These are phyloP conservation scores for Rachycentron canadum DNA, from an alignment of 2,797 vertebrate species.

Conservation along the genomic window DNA sequence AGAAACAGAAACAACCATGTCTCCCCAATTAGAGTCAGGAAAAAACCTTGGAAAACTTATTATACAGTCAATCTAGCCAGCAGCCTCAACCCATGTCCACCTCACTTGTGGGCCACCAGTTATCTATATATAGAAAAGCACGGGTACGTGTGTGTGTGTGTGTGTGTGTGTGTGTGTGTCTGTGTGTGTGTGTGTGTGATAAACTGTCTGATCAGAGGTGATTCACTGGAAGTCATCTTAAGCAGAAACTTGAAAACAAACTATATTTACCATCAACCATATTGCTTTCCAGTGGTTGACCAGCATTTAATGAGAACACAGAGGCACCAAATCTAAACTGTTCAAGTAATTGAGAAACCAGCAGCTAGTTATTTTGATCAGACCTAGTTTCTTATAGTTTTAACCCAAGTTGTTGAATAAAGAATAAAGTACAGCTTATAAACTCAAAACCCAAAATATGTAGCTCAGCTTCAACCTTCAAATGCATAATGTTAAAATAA, in stretches of 20 bases:
- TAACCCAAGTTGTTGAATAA: slow-evolving; percentile 32
- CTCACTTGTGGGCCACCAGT: slow-evolving; percentile 41
- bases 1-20: slow-evolving; percentile 43
- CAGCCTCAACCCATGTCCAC: slow-evolving; percentile 42
- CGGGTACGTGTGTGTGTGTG: slow-evolving; percentile 1
- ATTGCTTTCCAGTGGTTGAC: slow-evolving; percentile 9
- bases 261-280: slow-evolving; percentile 25
- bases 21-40: slow-evolving; percentile 80
- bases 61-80: slow-evolving; percentile 59
- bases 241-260: slow-evolving; percentile 7
- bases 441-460: slow-evolving; percentile 12
- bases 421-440: slow-evolving; percentile 27
- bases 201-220: slow-evolving; percentile 8
- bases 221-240: slow-evolving; percentile 13
- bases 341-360: slow-evolving; percentile 37
- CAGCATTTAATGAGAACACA: slow-evolving; percentile 42
- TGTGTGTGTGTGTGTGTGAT: slow-evolving; percentile 21
- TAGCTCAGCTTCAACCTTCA: slow-evolving; percentile 14
- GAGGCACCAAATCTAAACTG: slow-evolving; percentile 36
- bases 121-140: slow-evolving; percentile 22
- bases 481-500: too few relatives aligned
- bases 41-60: slow-evolving; percentile 57
- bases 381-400: slow-evolving; percentile 9
- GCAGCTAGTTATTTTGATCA: slow-evolving; percentile 56
- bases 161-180: not conserved